Conservation (phyloP, 2,888 invertebrate genomes). For the Archips crataeganus region DNA sequence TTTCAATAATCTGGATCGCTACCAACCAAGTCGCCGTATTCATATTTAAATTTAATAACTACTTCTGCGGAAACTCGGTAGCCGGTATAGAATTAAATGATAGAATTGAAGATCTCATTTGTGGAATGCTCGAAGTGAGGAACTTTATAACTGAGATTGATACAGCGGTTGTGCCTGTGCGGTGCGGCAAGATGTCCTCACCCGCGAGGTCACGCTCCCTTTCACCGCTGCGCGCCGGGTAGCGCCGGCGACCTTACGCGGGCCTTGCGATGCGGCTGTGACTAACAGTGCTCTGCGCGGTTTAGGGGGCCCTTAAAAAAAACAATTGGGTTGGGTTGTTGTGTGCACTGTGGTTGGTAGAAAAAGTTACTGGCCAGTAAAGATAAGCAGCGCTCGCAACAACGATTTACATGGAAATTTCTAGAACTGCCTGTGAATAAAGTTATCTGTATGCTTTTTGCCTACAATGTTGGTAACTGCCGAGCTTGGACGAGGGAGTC, state of each 20-base stretch:
- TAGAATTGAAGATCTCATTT: background rate
- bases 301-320: constrained; percentile 7
- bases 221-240: constrained; percentile 78
- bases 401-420: background rate
- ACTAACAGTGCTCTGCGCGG: background rate
- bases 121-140: background rate
- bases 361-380: background rate
- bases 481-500: too few relatives aligned
- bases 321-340: background rate
- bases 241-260: constrained; percentile 69
- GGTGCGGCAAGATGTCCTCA: constrained; percentile 50
- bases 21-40: constrained; percentile 30
- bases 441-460: too few relatives aligned
- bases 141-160: constrained; percentile 16
- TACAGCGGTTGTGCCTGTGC: constrained; percentile 15
- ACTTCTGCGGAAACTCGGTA: constrained; percentile 3
- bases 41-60: constrained; percentile 27
- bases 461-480: too few relatives aligned
- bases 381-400: background rate
- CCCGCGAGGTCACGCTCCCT: constrained; percentile 78
- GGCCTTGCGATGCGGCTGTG: constrained; percentile 71
- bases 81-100: background rate
- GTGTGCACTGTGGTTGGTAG: background rate
- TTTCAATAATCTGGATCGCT: constrained; percentile 37
- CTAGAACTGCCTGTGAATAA: background rate